These are phyloP conservation scores for Indicator indicator DNA, from an alignment of 2,113 vertebrate genomes.

Conservation along the genomic window DNA sequence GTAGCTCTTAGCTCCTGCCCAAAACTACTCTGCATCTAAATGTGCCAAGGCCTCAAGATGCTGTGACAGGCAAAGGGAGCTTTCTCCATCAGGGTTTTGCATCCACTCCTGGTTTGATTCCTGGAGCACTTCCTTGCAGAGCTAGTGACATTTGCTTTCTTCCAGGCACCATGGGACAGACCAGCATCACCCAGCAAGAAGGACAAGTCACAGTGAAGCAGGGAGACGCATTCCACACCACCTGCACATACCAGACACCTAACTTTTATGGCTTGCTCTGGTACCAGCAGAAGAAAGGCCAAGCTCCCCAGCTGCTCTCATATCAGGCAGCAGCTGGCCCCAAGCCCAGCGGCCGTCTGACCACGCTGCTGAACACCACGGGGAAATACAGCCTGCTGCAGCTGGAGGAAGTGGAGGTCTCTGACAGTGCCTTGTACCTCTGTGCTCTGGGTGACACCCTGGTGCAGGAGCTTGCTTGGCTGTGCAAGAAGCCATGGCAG, in stretches of 20 bases:
- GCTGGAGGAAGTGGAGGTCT: no score
- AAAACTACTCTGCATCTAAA: accelerated
- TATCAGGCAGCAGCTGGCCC: no score
- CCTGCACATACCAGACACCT: accelerated
- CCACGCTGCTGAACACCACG: no score
- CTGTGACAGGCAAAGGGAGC: not conserved
- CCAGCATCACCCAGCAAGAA: not conserved
- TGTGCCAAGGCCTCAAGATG: accelerated
- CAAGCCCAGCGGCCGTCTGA: no score
- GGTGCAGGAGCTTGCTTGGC: no score
- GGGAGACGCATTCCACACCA: not conserved
- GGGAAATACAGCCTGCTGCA: no score
- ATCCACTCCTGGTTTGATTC: accelerated
- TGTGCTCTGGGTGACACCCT: no score
- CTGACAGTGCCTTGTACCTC: no score
- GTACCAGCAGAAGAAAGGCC: no score
- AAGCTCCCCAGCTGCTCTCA: no score
- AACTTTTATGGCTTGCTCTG: accelerated
- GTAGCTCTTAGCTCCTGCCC: not conserved
- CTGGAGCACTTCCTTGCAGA: accelerated
- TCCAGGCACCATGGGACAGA: no score
- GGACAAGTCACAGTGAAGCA: not conserved
- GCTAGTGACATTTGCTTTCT: not conserved
- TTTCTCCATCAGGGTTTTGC: accelerated
- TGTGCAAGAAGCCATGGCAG: no score